A percentile compares a stretch with the other conserved stretches of the same genome.
phyloP scores from a whole-genome alignment of 2,888 invertebrate species.

The Coremacera marginata region DNA sequence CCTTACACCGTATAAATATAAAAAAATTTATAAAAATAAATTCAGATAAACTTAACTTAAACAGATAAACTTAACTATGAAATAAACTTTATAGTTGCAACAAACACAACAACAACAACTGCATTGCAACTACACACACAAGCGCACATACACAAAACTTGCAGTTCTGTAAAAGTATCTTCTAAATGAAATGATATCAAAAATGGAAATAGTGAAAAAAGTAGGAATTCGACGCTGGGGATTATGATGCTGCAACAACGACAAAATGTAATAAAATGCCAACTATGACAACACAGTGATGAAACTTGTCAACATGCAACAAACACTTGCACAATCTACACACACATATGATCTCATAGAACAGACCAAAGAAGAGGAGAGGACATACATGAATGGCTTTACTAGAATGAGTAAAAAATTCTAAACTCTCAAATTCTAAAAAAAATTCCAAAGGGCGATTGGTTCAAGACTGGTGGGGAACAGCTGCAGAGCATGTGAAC shows the following conservation, averaged over 20 bases:
- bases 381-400: neutral
- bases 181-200: neutral
- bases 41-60: neutral
- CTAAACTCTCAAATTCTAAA: neutral
- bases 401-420: neutral
- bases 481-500: neutral
- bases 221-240: constrained; percentile 1
- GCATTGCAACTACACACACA: neutral
- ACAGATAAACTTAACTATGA: neutral
- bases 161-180: neutral
- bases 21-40: neutral
- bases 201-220: neutral
- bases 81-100: constrained; percentile 18
- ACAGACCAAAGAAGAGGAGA: neutral
- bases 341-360: neutral
- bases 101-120: constrained; percentile 36
- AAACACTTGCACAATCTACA: neutral
- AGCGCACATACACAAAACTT: neutral
- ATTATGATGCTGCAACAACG: constrained; percentile 11
- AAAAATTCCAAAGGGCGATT: neutral
- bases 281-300: constrained; percentile 27
- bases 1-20: neutral
- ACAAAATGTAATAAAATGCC: constrained; percentile 27
- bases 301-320: constrained; percentile 24
- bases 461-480: neutral